Evolutionary conservation across 2,113 vertebrate species (phyloP).

Genomic region (Gavia stellata): DNA sequence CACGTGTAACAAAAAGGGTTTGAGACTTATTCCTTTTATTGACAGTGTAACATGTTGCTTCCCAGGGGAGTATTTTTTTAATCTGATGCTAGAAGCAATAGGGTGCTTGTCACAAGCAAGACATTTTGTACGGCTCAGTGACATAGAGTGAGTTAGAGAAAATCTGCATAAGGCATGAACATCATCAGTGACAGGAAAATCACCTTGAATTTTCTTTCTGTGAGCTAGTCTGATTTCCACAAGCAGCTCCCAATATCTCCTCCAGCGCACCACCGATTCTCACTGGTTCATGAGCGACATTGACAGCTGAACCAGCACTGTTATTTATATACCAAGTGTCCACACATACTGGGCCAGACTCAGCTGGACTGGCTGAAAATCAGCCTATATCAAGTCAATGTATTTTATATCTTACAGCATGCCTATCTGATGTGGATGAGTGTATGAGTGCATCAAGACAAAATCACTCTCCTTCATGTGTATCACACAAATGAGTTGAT

Average conservation of each 20-base stretch:
- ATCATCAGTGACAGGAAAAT: neutral
- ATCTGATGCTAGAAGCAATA: conserved; percentile 27
- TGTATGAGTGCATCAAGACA: neutral
- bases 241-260: neutral
- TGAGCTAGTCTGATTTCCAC: neutral
- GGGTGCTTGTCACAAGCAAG: conserved; percentile 19
- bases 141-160: neutral
- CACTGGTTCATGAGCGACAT: neutral
- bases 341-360: neutral
- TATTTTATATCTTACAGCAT: neutral
- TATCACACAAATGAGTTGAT: neutral
- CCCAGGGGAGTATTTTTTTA: neutral
- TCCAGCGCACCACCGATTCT: neutral
- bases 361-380: neutral
- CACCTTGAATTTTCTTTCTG: neutral
- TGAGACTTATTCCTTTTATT: neutral
- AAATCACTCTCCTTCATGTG: neutral
- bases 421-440: neutral
- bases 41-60: conserved; percentile 18
- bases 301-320: neutral
- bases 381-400: neutral
- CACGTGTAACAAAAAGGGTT: neutral
- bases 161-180: neutral
- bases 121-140: conserved; percentile 3
- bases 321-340: no score